phyloP scores from a whole-genome alignment of 2,797 vertebrate genomes.

The Neosilurus mollespiculum region DNA sequence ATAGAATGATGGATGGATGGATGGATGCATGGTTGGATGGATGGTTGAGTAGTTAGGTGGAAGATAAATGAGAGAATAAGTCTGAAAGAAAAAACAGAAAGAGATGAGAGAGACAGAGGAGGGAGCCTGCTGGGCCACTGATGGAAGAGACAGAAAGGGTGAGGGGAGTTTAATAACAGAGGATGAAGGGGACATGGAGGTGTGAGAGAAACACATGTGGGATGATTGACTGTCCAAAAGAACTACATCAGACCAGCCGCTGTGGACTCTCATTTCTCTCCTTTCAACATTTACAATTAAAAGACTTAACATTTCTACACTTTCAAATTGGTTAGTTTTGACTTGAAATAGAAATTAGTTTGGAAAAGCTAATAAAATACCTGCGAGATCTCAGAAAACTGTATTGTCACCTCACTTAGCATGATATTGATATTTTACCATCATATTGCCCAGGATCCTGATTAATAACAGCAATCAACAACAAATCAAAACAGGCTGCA shows the following conservation, averaged over 20 bases:
- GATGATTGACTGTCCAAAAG: constrained; percentile 59
- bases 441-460: neutral
- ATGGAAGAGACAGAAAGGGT: constrained; percentile 51
- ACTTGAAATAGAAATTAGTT: neutral
- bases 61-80: neutral
- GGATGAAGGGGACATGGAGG: constrained; percentile 45
- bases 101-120: constrained; percentile 20
- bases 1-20: neutral
- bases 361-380: neutral
- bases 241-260: constrained; percentile 56
- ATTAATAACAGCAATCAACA: neutral
- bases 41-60: neutral
- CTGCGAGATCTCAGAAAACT: neutral
- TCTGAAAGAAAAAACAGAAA: neutral
- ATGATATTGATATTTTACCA: neutral
- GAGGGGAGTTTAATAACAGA: constrained; percentile 51
- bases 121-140: constrained; percentile 52
- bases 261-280: constrained; percentile 48
- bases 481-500: neutral
- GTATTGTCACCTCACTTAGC: neutral
- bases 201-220: constrained; percentile 55
- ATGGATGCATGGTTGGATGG: neutral
- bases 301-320: neutral
- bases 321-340: neutral
- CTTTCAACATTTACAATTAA: constrained; percentile 4